These are phyloP conservation scores for Temnothorax ravouxi DNA, from an alignment of 2,888 invertebrate species.

Conservation along the genomic window DNA sequence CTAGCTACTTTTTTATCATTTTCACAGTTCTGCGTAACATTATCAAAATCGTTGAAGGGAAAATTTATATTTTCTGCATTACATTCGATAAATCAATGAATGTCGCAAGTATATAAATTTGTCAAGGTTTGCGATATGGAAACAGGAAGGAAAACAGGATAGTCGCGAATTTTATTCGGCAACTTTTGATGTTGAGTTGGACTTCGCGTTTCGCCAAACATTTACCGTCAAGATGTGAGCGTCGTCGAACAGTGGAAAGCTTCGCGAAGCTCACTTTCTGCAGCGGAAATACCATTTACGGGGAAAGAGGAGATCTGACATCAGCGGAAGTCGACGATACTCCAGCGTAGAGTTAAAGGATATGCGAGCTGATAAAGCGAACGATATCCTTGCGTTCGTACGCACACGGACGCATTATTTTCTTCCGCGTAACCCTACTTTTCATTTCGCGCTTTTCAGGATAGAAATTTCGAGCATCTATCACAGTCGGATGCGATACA, in stretches of 20 bases:
- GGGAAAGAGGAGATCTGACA: constrained; percentile 67
- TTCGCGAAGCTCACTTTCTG: constrained; percentile 46
- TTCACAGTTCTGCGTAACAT: neutral
- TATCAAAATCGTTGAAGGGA: neutral
- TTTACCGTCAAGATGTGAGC: neutral
- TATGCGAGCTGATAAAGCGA: constrained; percentile 69
- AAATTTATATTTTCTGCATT: neutral
- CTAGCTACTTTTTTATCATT: neutral
- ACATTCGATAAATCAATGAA: neutral
- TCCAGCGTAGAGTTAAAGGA: constrained; percentile 62
- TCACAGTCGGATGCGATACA: neutral
- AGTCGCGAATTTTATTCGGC: neutral
- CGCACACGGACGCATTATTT: constrained; percentile 43
- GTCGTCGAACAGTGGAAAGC: neutral
- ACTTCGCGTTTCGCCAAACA: neutral
- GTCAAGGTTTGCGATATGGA: neutral
- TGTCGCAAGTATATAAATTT: neutral
- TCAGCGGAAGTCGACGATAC: constrained; percentile 75
- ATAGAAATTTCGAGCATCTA: neutral
- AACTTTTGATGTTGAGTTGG: neutral
- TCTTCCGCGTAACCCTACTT: constrained; percentile 48
- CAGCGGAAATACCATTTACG: constrained; percentile 64
- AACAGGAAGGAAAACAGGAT: neutral
- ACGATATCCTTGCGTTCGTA: constrained; percentile 67
- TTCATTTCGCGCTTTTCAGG: neutral